Conservation (phyloP, 2,888 invertebrate species). For the Caenorhabditis macrosperma region DNA sequence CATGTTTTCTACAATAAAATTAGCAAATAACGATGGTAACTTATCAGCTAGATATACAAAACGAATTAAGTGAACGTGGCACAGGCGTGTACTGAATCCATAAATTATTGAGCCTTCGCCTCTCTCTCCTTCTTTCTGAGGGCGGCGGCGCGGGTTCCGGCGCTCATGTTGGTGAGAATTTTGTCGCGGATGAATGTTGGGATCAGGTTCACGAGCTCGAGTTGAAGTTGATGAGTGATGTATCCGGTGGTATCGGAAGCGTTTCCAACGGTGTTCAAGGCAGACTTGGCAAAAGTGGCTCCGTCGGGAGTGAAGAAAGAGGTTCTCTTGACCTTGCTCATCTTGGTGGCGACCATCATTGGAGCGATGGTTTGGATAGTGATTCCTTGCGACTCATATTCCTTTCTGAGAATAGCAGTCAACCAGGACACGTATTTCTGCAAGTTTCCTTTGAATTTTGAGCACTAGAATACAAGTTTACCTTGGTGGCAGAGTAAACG, state of each 20-base stretch:
- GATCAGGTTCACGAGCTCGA: conserved; percentile 65
- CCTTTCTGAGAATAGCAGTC: conserved; percentile 80
- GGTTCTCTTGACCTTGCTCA: conserved; percentile 71
- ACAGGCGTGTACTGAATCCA: neutral
- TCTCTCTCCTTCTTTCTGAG: conserved; percentile 71
- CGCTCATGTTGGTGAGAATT: conserved; percentile 66
- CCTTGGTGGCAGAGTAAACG: conserved; percentile 92
- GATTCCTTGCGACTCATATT: conserved; percentile 81
- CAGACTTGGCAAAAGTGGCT: conserved; percentile 66
- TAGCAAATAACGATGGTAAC: neutral
- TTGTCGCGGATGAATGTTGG: conserved; percentile 69
- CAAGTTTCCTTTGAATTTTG: too few species aligned
- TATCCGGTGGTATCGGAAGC: conserved; percentile 76
- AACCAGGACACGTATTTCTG: conserved; percentile 78
- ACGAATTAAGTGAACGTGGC: neutral
- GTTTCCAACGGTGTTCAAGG: conserved; percentile 73
- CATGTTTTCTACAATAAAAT: neutral
- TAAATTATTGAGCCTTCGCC: conserved; percentile 65
- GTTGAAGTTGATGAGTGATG: conserved; percentile 73
- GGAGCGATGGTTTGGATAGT: conserved; percentile 78
- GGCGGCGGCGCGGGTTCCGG: conserved; percentile 75
- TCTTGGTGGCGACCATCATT: conserved; percentile 78
- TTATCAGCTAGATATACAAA: conserved; percentile 8
- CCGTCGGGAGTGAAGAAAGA: conserved; percentile 75
- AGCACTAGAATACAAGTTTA: too few species aligned